phyloP scores from a whole-genome alignment of 2,113 vertebrate genomes.

The Pituophis catenifer region DNA sequence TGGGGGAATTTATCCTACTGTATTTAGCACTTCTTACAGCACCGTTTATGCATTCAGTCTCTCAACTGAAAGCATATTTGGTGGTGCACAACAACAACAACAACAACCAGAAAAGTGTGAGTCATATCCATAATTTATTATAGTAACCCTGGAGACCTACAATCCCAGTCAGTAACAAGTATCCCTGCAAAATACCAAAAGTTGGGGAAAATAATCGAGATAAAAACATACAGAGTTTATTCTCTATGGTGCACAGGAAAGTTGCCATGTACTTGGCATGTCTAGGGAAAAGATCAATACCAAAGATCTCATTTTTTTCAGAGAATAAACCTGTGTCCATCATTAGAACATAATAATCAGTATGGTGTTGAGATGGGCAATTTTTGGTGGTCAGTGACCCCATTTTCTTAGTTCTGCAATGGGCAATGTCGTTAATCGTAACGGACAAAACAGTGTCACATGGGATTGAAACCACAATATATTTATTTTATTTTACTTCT shows the following conservation, averaged over 20 bases:
- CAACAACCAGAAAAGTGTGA: neutral
- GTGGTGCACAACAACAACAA: neutral
- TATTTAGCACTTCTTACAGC: neutral
- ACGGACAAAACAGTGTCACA: neutral
- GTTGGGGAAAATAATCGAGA: neutral
- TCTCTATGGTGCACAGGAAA: neutral
- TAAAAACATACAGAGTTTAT: neutral
- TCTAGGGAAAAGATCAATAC: neutral
- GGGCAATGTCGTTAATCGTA: neutral
- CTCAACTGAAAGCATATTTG: neutral
- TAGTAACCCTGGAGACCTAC: neutral
- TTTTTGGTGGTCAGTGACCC: neutral
- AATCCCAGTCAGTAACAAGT: neutral
- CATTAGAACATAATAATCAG: neutral
- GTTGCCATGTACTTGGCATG: neutral
- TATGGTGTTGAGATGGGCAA: neutral
- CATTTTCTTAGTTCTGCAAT: neutral
- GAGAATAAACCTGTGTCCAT: neutral
- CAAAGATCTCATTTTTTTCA: neutral
- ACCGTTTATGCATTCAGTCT: neutral
- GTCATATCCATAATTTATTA: neutral
- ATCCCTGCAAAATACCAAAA: neutral
- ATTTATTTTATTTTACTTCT: neutral
- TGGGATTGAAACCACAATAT: neutral
- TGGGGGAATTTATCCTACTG: neutral